Base-by-base conservation (phyloP, 2,113 vertebrate species). In the Gobius niger region DNA sequence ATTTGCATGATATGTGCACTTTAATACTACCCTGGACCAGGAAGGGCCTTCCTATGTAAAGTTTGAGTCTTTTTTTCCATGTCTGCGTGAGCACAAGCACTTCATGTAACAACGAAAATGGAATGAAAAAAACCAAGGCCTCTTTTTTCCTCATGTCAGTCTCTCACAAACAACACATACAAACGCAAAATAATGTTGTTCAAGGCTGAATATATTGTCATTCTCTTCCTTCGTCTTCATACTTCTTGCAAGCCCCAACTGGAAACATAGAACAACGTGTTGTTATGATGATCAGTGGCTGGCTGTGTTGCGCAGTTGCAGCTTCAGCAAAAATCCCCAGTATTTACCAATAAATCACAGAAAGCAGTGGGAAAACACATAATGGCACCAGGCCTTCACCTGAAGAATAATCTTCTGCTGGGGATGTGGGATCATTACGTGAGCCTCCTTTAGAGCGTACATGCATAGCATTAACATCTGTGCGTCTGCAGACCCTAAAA, bases 391-490 rank as follows among this genome's bases (percentile, higher is more conserved):
- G 51, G 54, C 77, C 73, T 66, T 73, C 64, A 67, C 72, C 75
- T 78, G 68, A 77, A 85, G 75, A 83, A 84, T 84, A 84, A 89
- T 76, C 81, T 44, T 7, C 72, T 16, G 41, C 19, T 13, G 66
- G 69, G 79, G 62, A 72, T 62, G 72, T 12, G 57, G 34, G n/a
- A 46, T 62, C 44, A 62, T 76, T 73, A 74, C 53, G 82, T 71
- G 78, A 67, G 70, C 68, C 63, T 66, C 49, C 54, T 61, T 69
- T 65, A 76, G 78, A 65, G 82, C 82, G 83, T 72, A 67, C 82
- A 82, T 85, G 82, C 83, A 85, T 86, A 64, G 52, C 52, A 81
- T 86, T 84, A 87, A 60, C 88, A 84, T 90, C 82, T 89, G 89
- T 77, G 82, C 78, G 66, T 60, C 77, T 82, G 70, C 70, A 40